Base-by-base conservation (phyloP, 2,888 invertebrate species). In the Hemicrepidius hirtus region DNA sequence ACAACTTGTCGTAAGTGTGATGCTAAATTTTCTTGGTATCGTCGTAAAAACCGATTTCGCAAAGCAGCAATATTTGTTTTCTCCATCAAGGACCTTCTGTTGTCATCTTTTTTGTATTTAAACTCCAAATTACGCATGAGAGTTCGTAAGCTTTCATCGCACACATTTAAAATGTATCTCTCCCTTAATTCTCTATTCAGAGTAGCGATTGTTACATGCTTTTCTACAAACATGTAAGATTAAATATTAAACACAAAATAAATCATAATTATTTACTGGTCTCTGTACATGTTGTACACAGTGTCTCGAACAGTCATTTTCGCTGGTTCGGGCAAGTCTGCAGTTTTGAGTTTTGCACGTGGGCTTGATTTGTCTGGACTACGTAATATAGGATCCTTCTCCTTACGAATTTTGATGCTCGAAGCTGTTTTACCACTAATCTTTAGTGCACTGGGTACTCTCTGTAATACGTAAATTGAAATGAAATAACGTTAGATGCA, bases 281-380 rank as follows among this genome's bases (percentile, higher is more conserved):
- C 16, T 21, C 9, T 28, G 44, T 64, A 64, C 63, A 64, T 64
- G 24, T 64, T 18, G 21, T 64, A 64, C 10, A 64, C n/a, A 32
- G 35, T 50, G 44, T 64, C 41, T 35, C 35, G 18, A 49, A 64
- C 32, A 10, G 32, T 20, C 28, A 64, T 64, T 24, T 64, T 64
- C 3, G 20, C 12, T 28, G 13, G 10, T 7, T 64, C 50, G 44
- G 32, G 16, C 20, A 64, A 32, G 44, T 64, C 63, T n/a, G 21
- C 49, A 13, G 49, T 16, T 35, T 64, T 64, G n/a, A 28, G 12
- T 44, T 63, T 63, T 16, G 10, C 13, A 16, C 63, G 21, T 7
- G 63, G 46, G 7, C 63, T 16, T 46, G 28, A 37, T 20, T 63
- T 63, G n/a, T 18, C 59, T 18, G 59, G 59, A 37, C 37, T 59